Evolutionary conservation across 37 sponge, comb jelly and placozoan genomes (phyloP), one percentile per base, ranked within the genome.

Genomic region (Mnemiopsis leidyi): DNA sequence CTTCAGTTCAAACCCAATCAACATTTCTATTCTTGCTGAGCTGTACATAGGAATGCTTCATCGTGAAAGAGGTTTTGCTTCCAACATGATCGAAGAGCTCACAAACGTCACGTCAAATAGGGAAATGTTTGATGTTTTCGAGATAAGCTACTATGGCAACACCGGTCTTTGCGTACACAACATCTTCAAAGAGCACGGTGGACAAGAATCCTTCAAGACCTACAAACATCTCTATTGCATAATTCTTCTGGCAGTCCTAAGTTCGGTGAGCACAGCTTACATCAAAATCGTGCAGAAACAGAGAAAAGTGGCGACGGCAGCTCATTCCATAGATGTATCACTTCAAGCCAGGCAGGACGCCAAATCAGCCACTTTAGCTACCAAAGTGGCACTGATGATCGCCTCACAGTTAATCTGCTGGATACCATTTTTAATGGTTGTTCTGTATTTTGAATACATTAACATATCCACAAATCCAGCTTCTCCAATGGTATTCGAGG

Each of bases 131-230:
- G 90, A 85, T n/a, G 3, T 40, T 2, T 7, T 1, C 37, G 61
- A 40, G 21, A 85, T 85, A 23, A 37, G 90, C 30, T 85, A 85
- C 90, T 85, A 85, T 21, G 90, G 90, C 0, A 85, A 85, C 48
- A 39, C 61, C 0, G 61, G 61, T 32, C 3, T 85, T 3, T 85
- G 90, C 23, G 48, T 85, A 0, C 61, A 38, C 29, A 85, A 85
- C 48, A 33, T 85, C 61, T 85, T 85, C 90, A 85, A 85, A 33
- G 3, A 3, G 2, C 61, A 48, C 9, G 61, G 13, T 48, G n/a
- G n/a, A n/a, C 76, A 73, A n/a, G 26, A 16, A 23, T 16, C 26
- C 26, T 30, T 33, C 82, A 31, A n/a, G 29, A 25, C 25, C 61
- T 85, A 85, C 90, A 85, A 85, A 39, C 23, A 36, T 13, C 3